Percentiles rank a stretch among this genome's conserved stretches.
Conservation (phyloP, 2,888 invertebrate species). For the Trachelus tabidus region DNA sequence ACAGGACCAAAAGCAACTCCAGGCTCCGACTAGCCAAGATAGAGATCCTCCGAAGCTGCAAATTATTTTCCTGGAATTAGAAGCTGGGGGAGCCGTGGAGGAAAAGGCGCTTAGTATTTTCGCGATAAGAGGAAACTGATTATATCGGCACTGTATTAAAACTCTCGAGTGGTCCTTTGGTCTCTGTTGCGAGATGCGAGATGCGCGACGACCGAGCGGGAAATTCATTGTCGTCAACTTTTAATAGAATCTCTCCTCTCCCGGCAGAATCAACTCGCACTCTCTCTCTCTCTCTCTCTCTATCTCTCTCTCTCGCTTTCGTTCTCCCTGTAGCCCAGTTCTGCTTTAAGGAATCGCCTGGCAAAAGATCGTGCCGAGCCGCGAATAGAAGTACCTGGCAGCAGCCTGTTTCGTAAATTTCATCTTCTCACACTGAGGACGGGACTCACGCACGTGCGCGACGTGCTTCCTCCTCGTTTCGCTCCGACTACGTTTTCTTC, state of each 20-base stretch:
- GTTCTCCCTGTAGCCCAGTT: no score
- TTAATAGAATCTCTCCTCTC: conserved; percentile 55
- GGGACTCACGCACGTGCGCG: no score
- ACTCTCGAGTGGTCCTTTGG: conserved; percentile 41
- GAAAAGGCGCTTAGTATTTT: conserved; percentile 26
- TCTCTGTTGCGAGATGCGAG: no score
- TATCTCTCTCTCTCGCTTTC: neutral
- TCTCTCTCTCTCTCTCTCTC: neutral
- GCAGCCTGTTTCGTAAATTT: conserved; percentile 16
- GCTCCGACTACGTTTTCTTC: no score
- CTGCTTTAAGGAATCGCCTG: neutral
- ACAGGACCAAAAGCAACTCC: no score
- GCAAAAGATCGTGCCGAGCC: no score
- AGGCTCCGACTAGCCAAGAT: no score
- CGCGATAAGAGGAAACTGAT: conserved; percentile 53
- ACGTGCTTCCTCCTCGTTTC: no score
- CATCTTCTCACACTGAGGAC: neutral
- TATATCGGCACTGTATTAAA: conserved; percentile 55
- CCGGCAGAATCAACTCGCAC: conserved; percentile 14
- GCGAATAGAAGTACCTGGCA: neutral
- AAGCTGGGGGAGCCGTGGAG: neutral
- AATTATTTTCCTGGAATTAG: neutral
- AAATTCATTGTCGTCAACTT: conserved; percentile 47
- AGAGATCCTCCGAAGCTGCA: neutral
- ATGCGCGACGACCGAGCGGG: neutral